Conservation (phyloP, 2,797 vertebrate species). For the Phrynocephalus forsythii region DNA sequence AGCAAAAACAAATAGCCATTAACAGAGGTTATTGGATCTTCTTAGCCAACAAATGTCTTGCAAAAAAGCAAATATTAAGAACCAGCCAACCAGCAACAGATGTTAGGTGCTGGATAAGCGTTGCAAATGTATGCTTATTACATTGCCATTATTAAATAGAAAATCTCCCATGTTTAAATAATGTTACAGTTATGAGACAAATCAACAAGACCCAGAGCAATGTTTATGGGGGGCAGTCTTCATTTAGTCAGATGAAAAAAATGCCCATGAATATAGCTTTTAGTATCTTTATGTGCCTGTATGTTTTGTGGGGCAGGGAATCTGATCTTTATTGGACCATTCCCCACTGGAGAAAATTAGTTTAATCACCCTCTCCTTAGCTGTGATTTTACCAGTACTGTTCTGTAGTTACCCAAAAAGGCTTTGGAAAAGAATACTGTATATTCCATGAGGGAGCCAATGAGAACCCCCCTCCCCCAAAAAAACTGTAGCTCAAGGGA, state of each 20-base stretch:
- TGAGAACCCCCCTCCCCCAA: no score
- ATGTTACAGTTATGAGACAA: constrained; percentile 51
- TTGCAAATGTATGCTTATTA: constrained; percentile 46
- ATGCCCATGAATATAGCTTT: constrained; percentile 6
- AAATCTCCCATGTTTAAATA: constrained; percentile 51
- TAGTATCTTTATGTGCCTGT: not conserved
- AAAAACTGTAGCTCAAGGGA: not conserved
- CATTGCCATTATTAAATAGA: constrained; percentile 51
- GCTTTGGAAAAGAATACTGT: no score
- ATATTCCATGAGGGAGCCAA: no score
- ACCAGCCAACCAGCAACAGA: constrained; percentile 41
- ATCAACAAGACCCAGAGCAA: constrained; percentile 43
- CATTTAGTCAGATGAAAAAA: constrained; percentile 17
- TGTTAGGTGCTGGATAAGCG: constrained; percentile 48
- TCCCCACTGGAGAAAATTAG: no score
- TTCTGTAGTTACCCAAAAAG: no score
- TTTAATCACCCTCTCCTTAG: no score
- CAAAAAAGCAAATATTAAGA: constrained; percentile 64
- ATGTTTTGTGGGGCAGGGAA: no score
- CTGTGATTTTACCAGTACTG: no score
- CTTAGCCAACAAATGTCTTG: constrained; percentile 61
- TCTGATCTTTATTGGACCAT: no score
- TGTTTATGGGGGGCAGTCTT: constrained; percentile 19
- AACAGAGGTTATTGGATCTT: constrained; percentile 52
- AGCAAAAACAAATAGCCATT: constrained; percentile 56